Conservation (phyloP, 2,797 vertebrate species). For the Sylvilagus floridanus region DNA sequence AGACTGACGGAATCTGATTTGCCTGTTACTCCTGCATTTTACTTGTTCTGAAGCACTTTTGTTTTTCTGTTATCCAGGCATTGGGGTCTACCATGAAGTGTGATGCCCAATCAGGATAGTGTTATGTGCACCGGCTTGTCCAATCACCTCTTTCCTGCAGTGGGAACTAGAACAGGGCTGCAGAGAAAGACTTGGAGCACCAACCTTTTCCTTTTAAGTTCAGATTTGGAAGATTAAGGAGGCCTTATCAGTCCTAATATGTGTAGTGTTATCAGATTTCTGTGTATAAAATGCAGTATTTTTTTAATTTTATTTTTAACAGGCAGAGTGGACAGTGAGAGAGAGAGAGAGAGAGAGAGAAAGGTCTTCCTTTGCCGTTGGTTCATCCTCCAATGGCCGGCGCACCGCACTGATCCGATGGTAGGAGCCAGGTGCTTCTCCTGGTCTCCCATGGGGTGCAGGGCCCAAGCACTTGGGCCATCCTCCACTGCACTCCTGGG, state of each 20-base stretch:
- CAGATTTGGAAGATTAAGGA: not conserved
- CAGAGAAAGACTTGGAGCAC: not conserved
- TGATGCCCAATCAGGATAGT: not conserved
- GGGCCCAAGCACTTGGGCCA: too few relatives aligned
- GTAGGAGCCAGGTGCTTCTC: too few relatives aligned
- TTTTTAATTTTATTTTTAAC: too few relatives aligned
- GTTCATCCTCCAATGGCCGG: too few relatives aligned
- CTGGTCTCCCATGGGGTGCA: too few relatives aligned
- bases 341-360: too few relatives aligned
- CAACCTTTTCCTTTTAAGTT: not conserved
- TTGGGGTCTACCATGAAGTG: not conserved
- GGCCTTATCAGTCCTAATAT: not conserved
- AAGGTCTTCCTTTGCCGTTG: too few relatives aligned
- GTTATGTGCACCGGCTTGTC: not conserved
- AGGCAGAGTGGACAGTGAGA: too few relatives aligned
- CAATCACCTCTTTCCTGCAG: not conserved
- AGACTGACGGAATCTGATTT: not conserved
- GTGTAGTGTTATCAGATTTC: not conserved
- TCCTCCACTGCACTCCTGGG: too few relatives aligned
- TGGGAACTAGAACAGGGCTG: not conserved
- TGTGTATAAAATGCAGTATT: not conserved
- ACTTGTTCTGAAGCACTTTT: not conserved
- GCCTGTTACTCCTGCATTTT: not conserved
- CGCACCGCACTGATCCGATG: too few relatives aligned
- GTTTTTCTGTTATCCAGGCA: not conserved